Evolutionary conservation across 2,888 invertebrate species (phyloP), one percentile per base, ranked within the genome.

Genomic region (Norana najaformis): DNA sequence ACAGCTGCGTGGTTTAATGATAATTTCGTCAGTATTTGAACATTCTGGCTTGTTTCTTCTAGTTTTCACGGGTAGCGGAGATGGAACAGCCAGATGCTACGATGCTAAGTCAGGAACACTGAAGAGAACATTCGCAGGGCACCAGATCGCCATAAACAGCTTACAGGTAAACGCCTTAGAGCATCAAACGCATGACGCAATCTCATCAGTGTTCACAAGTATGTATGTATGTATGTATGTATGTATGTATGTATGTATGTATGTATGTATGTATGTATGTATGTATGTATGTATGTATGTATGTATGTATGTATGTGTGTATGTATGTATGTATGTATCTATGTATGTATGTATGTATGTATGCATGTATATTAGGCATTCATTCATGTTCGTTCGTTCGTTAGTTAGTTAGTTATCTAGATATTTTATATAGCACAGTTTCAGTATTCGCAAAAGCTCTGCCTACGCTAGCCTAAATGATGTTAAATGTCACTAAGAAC

Each of bases 91-190:
- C 0, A 91, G 95, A 90, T 94, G 94, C 89, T 95, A 93, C 92
- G 95, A 95, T 91, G 93, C 95, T 23, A 95, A 95, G 92, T 95
- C 95, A 4, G 95, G 94, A 35, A 92, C 94, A 38, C 91, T 95
- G 34, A 94, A 94, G 92, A 92, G 95, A 88, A 92, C 93, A 1
- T 95, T 94, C 92, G 91, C 92, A 69, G 95, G 95, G 8, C 95
- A 95, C 91, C 93, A 93, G 36, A 93, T 93, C 35, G 93, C 94
- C 85, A 93, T 95, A 39, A 95, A 95, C 89, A 93, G 94, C 39
- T 90, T 95, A 30, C 94, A 95, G 93, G 95, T 95, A 93, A 47
- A 41, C 18, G 41, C 13, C 8, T 34, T 16, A 39, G 18, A 16
- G 35, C 37, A n/a, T 38, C 88, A 6, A 30, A n/a, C 16, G 23